Percentiles rank a stretch among this genome's conserved stretches.
Evolutionary conservation across 2,113 vertebrate species (phyloP).

Genomic region (Alces alces): DNA sequence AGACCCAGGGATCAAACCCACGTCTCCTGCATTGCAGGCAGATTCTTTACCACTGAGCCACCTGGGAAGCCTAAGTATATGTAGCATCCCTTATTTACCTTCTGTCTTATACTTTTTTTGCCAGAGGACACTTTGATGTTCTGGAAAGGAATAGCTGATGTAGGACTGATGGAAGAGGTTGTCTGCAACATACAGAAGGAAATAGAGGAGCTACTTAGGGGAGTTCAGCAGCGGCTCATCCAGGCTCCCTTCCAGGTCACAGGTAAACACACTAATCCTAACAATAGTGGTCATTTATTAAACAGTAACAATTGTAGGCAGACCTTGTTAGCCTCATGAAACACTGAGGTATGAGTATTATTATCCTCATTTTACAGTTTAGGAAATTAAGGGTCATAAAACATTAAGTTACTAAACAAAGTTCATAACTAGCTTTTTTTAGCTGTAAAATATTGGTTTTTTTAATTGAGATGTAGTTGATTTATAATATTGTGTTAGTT

Average conservation of each 20-base stretch:
- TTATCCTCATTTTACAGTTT: neutral
- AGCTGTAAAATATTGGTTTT: neutral
- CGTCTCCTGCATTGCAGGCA: neutral
- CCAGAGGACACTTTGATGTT: slow-evolving; percentile 91
- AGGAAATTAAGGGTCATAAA: neutral
- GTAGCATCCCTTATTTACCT: neutral
- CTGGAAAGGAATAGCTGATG: slow-evolving; percentile 93
- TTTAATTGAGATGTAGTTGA: neutral
- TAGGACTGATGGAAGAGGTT: slow-evolving; percentile 93
- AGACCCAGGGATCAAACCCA: neutral
- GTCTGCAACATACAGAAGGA: slow-evolving; percentile 93
- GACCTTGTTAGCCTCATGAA: neutral
- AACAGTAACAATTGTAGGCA: neutral
- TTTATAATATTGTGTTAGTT: neutral
- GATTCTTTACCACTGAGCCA: neutral
- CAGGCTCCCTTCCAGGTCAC: slow-evolving; percentile 88
- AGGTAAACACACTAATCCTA: slow-evolving; percentile 77
- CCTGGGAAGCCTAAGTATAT: neutral
- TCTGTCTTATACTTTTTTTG: slow-evolving; percentile 48
- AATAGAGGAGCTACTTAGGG: slow-evolving; percentile 87
- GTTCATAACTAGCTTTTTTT: neutral
- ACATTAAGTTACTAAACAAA: neutral
- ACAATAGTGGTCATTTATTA: neutral
- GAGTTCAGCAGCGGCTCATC: slow-evolving; percentile 87
- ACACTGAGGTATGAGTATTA: neutral